phyloP scores from a whole-genome alignment of 2,888 invertebrate genomes.

The Papilio demoleus region DNA sequence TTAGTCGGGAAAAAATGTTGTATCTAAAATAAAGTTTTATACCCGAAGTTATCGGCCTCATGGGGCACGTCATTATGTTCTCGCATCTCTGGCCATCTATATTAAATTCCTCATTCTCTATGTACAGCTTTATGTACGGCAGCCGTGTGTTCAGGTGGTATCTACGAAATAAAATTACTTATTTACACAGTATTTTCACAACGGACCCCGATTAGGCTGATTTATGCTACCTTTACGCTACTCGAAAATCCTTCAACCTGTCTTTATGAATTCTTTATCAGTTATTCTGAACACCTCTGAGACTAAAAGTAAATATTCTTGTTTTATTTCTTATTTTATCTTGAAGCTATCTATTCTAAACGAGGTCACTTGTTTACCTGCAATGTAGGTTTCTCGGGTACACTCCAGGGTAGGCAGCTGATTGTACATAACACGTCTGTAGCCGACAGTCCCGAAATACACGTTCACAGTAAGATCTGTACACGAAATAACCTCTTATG shows the following conservation, averaged over 20 bases:
- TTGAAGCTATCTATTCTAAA: no score
- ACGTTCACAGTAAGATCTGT: constrained; percentile 93
- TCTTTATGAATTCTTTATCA: constrained; percentile 32
- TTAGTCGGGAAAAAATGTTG: neutral
- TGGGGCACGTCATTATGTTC: constrained; percentile 97
- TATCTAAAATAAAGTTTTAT: constrained; percentile 47
- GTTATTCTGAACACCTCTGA: constrained; percentile 30
- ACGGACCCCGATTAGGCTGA: constrained; percentile 32
- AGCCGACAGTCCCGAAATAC: constrained; percentile 94
- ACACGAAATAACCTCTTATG: constrained; percentile 37
- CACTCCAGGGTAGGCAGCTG: constrained; percentile 95
- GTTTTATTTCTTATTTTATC: neutral
- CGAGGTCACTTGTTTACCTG: constrained; percentile 73
- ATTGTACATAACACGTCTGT: constrained; percentile 97
- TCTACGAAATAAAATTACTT: constrained; percentile 60
- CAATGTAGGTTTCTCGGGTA: constrained; percentile 96
- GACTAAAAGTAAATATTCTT: constrained; percentile 9
- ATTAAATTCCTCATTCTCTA: constrained; percentile 96
- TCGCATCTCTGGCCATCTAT: constrained; percentile 97
- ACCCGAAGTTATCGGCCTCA: constrained; percentile 94
- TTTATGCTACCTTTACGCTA: constrained; percentile 33
- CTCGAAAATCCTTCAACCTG: constrained; percentile 29
- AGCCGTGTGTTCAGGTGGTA: constrained; percentile 94
- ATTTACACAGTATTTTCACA: constrained; percentile 36
- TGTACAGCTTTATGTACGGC: constrained; percentile 95